phyloP scores from a whole-genome alignment of 2,888 invertebrate genomes.

The Aleiodes leptofemur region DNA sequence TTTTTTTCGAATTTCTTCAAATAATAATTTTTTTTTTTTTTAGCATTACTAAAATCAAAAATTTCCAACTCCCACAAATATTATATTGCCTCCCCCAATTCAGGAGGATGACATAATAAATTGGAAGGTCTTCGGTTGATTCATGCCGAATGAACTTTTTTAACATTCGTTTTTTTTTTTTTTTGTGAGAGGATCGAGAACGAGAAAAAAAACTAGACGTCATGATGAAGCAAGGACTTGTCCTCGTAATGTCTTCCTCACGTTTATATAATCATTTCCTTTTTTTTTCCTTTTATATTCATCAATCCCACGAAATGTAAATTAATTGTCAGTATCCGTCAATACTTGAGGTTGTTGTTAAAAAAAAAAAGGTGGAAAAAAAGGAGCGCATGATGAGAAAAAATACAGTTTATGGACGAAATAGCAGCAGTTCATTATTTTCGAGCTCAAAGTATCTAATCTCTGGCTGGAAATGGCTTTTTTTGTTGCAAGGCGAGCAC shows the following conservation, averaged over 20 bases:
- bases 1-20: too few relatives aligned
- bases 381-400: too few relatives aligned
- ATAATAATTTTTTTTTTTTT: neutral
- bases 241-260: slow-evolving; percentile 18
- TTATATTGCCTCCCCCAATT: neutral
- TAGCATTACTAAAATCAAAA: slow-evolving; percentile 50
- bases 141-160: neutral
- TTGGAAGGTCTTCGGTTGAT: slow-evolving; percentile 5
- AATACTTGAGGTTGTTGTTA: too few relatives aligned
- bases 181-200: neutral
- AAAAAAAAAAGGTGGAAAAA: too few relatives aligned
- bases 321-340: neutral
- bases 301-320: slow-evolving; percentile 10
- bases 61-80: too few relatives aligned
- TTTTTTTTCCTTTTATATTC: neutral
- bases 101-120: slow-evolving; percentile 16
- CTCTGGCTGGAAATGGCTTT: too few relatives aligned
- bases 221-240: slow-evolving; percentile 28
- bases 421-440: too few relatives aligned
- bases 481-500: too few relatives aligned
- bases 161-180: neutral
- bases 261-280: slow-evolving; percentile 16
- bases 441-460: too few relatives aligned
- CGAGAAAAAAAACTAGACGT: slow-evolving; percentile 10
- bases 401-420: too few relatives aligned